phyloP scores from a whole-genome alignment of 2,888 invertebrate genomes.

The Plagodis pulveraria region DNA sequence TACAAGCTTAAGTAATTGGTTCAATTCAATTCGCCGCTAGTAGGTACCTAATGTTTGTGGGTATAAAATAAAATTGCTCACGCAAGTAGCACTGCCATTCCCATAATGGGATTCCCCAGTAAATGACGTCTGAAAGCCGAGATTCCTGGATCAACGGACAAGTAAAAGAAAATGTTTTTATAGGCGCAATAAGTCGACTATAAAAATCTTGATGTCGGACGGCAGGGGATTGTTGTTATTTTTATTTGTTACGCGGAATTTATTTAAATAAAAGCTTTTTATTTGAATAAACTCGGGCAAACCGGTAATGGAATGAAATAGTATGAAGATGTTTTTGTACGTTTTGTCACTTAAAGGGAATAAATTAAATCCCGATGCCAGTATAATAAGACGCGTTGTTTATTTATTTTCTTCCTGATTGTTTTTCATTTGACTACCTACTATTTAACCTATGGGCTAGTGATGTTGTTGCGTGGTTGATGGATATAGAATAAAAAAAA shows the following conservation, averaged over 20 bases:
- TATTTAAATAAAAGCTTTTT: constrained; percentile 26
- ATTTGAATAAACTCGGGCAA: constrained; percentile 7
- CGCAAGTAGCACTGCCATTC: constrained; percentile 57
- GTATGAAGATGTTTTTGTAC: neutral
- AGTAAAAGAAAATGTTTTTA: constrained; percentile 63
- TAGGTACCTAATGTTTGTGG: constrained; percentile 36
- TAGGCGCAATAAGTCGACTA: constrained; percentile 51
- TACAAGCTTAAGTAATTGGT: constrained; percentile 28
- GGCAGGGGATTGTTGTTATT: constrained; percentile 34
- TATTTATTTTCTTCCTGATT: no score
- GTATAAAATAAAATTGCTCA: constrained; percentile 66
- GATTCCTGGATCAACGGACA: constrained; percentile 48
- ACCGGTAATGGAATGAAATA: constrained; percentile 3
- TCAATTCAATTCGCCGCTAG: constrained; percentile 25
- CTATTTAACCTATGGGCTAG: no score
- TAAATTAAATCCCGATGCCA: no score
- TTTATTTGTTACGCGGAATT: constrained; percentile 28
- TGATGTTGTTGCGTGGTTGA: no score
- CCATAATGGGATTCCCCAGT: constrained; percentile 63
- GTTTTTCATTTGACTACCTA: no score
- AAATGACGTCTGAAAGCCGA: constrained; percentile 55
- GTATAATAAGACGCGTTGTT: no score
- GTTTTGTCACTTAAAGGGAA: no score
- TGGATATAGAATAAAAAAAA: no score
- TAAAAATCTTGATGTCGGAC: constrained; percentile 49